Evolutionary conservation across 2,113 vertebrate genomes (phyloP), one percentile per base, ranked within the genome.

Genomic region (Coturnix japonica): DNA sequence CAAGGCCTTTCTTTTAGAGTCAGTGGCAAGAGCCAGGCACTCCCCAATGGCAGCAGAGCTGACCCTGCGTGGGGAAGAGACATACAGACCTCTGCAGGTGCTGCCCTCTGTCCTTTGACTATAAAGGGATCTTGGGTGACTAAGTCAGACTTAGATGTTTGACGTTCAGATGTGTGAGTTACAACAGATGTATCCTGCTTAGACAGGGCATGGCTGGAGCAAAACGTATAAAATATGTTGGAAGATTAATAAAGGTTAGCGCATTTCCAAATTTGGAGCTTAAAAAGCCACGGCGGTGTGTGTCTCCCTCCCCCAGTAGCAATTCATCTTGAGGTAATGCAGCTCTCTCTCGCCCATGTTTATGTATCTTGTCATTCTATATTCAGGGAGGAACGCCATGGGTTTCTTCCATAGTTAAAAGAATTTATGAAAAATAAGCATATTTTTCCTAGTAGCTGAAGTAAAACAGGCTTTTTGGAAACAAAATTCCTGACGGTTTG

Each of bases 211-310:
- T 0, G 8, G 56, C 2, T 81, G 61, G 47, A 91, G 65, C 21
- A 51, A 85, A 95, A 83, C 8, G 11, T 28, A 47, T 15, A 35
- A 95, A 93, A 80, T 47, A 67, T 57, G 43, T 20, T 43, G 53
- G 79, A 74, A 86, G 65, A 44, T 78, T 78, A 72, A 74, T 75
- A 69, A 91, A 91, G 51, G 71, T 91, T 37, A 80, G 64, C 14
- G 31, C 23, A 57, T 78, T 83, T 90, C 85, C 80, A 95, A 83
- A 93, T 31, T 60, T 61, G 70, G 82, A 78, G 30, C n/a, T 92
- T 57, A 60, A 78, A 90, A 88, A 83, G 47, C 26, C 83, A 43
- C n/a, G 66, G 15, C 43, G 49, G 15, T 54, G 39, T 54, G 26
- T 56, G n/a, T 57, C 46, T 90, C 73, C 63, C 81, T 85, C 13